Percentiles rank a stretch among this genome's conserved stretches.
Evolutionary conservation across 2,888 invertebrate genomes (phyloP).

Genomic region (Acleris emargana): DNA sequence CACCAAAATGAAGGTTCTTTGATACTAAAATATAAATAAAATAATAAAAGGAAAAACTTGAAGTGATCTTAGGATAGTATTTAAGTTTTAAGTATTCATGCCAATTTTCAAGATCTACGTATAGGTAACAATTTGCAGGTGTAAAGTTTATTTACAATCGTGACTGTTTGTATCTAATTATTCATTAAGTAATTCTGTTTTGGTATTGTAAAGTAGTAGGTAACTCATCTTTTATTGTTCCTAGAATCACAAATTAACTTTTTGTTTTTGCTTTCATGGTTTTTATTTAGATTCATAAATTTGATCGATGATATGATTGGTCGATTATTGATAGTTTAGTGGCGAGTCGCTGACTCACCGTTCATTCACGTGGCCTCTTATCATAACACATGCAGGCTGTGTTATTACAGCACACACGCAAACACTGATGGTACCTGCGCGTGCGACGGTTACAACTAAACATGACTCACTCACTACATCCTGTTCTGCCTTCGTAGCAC

Average conservation of each 20-base stretch:
- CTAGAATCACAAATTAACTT: not conserved
- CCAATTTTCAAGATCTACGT: too few species aligned
- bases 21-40: too few species aligned
- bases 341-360: constrained; percentile 61
- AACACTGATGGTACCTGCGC: constrained; percentile 73
- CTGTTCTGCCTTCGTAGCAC: constrained; percentile 72
- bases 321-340: constrained; percentile 27
- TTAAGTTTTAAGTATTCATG: too few species aligned
- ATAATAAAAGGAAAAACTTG: too few species aligned
- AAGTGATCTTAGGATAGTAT: too few species aligned
- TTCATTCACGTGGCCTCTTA: constrained; percentile 75
- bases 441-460: constrained; percentile 66
- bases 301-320: constrained; percentile 25
- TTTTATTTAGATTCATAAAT: constrained; percentile 24
- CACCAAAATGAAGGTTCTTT: too few species aligned
- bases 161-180: too few species aligned
- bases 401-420: constrained; percentile 56
- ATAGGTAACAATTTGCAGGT: too few species aligned
- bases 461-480: constrained; percentile 70
- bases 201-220: too few species aligned
- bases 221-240: not conserved
- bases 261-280: constrained; percentile 13
- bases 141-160: too few species aligned
- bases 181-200: too few species aligned
- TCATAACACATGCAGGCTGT: constrained; percentile 57